Evolutionary conservation across 1,140 invertebrate species (phyloP).

Genomic region (Hesperophylax magnus): DNA sequence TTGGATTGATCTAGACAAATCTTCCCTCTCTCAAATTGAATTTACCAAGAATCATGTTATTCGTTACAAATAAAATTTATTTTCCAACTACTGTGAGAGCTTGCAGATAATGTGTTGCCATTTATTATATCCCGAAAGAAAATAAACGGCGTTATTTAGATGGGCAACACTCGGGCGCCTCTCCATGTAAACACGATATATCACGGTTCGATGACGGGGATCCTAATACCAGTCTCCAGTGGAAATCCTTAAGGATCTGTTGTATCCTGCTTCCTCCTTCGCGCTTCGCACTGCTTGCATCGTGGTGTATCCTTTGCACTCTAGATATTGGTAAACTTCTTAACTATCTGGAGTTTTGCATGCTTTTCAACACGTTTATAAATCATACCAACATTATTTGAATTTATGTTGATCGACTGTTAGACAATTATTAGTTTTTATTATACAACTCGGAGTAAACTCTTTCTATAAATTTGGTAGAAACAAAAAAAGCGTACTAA

Average conservation of each 20-base stretch:
- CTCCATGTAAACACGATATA: constrained; percentile 52
- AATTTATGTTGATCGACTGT: too few relatives aligned
- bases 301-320: not conserved
- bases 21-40: too few relatives aligned
- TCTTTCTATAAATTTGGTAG: too few relatives aligned
- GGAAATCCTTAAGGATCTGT: constrained; percentile 1
- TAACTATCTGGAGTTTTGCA: too few relatives aligned
- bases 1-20: not conserved
- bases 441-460: too few relatives aligned
- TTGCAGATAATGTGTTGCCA: constrained; percentile 4
- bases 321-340: not conserved
- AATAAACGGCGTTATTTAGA: constrained; percentile 30
- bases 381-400: too few relatives aligned
- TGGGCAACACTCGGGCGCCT: constrained; percentile 40
- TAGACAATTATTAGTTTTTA: too few relatives aligned
- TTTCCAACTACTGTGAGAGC: not conserved
- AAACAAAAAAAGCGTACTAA: too few relatives aligned
- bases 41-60: too few relatives aligned
- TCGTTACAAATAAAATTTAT: too few relatives aligned
- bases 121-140: constrained; percentile 15
- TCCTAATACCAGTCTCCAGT: constrained; percentile 7
- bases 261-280: not conserved
- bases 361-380: too few relatives aligned
- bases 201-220: constrained; percentile 43
- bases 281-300: not conserved